Evolutionary conservation across 1,140 invertebrate species (phyloP), one percentile per base, ranked within the genome.

Genomic region (Muscidifurax raptorellus): DNA sequence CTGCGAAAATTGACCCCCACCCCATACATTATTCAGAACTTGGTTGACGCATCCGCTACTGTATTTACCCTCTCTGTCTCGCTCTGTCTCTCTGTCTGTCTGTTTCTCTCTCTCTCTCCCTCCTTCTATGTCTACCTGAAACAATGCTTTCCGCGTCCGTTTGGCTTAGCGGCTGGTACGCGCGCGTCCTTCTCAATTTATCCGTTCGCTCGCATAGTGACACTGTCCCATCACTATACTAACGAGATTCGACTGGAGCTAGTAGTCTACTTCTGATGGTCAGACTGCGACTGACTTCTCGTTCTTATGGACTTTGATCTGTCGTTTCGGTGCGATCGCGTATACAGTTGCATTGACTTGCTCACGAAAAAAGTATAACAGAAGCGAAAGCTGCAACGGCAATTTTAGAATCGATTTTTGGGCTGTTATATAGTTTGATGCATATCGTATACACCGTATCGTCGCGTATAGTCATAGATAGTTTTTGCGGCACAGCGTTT

Each of bases 11-110:
- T 72, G 71, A 72, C 71, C 32, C 28, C 10, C 67, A 28, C 25
- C 52, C 18, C 28, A 36, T 72, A 72, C 71, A 72, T 72, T 72
- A 72, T 72, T 72, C 71, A 72, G 32, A 36, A 59, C 52, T 59
- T 7, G 32, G 18, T 7, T 36, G 18, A 18, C 18, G n/a, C 71
- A 36, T 22, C 52, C 30, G 27, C 52, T 18, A 72, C 28, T 72
- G 27, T 30, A 69, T 69, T 69, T 69, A 28, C 71, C 3, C 28
- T 18, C 69, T 72, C 30, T 1, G 30, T 4, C 52, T 40, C 36
- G 10, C 47, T 52, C 13, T n/a, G n/a, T n/a, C n/a, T n/a, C n/a
- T n/a, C n/a, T n/a, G n/a, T n/a, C n/a, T n/a, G n/a, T n/a, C n/a
- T n/a, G n/a, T n/a, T n/a, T n/a, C 71, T 13, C 28, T 18, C 69